phyloP scores from a whole-genome alignment of 2,797 vertebrate genomes.

The Rhynchonycteris naso region DNA sequence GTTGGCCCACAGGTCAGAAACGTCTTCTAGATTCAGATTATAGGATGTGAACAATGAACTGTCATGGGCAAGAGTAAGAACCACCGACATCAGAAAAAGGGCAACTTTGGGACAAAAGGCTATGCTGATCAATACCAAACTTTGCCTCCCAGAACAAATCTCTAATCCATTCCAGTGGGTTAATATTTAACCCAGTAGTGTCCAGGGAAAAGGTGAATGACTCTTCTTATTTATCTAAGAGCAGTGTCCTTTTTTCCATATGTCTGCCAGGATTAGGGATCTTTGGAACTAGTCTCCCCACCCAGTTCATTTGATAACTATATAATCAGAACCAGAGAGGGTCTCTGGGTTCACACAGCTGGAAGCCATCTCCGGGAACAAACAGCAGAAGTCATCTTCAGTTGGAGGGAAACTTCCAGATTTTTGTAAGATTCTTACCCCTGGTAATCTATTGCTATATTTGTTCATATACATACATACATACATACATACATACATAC shows the following conservation, averaged over 20 bases:
- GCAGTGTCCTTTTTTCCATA: constrained; percentile 3
- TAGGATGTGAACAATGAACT: neutral
- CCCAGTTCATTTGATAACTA: neutral
- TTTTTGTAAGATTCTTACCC: constrained; percentile 59
- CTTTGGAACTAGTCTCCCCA: neutral
- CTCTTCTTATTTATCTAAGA: constrained; percentile 4
- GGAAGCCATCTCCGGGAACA: constrained; percentile 10
- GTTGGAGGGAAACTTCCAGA: constrained; percentile 22
- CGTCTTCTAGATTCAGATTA: neutral
- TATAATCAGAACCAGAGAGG: constrained; percentile 29
- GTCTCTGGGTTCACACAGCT: neutral
- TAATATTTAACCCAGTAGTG: constrained; percentile 60
- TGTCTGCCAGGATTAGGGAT: neutral
- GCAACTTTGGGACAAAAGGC: constrained; percentile 9
- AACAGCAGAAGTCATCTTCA: neutral
- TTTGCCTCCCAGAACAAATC: neutral
- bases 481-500: neutral
- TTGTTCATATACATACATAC: constrained; percentile 10
- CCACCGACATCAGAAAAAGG: neutral
- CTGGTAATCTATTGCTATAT: neutral
- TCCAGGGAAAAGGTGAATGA: constrained; percentile 59
- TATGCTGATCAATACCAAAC: constrained; percentile 28
- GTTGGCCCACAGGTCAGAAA: neutral
- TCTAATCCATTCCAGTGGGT: neutral
- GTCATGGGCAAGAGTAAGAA: neutral